Evolutionary conservation across 2,797 vertebrate genomes (phyloP).

Genomic region (Pyrocephalus nanus): DNA sequence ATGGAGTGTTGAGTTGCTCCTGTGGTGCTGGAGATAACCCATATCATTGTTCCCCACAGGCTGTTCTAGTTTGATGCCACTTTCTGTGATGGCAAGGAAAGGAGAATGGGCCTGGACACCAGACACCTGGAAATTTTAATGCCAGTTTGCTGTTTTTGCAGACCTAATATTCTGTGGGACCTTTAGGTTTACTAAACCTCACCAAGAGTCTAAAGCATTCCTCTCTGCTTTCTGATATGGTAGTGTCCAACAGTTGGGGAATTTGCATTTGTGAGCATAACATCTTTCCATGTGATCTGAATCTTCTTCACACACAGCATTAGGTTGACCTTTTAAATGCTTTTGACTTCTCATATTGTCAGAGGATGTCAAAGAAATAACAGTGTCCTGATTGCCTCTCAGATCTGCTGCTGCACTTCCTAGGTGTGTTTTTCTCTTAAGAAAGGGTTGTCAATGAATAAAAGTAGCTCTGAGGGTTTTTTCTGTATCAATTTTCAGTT

Average conservation of each 20-base stretch:
- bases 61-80: not conserved
- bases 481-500: not conserved
- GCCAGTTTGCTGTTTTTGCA: not conserved
- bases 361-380: not conserved
- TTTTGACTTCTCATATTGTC: not conserved
- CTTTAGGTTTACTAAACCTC: not conserved
- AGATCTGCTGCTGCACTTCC: not conserved
- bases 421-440: not conserved
- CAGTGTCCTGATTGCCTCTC: not conserved
- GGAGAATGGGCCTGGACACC: not conserved
- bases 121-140: not conserved
- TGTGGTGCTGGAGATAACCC: not conserved
- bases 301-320: not conserved
- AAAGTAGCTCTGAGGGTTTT: not conserved
- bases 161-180: not conserved
- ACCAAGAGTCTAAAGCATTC: not conserved
- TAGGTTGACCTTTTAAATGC: not conserved
- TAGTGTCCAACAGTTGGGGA: not conserved
- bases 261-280: not conserved
- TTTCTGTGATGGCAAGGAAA: not conserved
- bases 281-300: rapidly evolving
- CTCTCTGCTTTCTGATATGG: not conserved
- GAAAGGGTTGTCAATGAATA: not conserved
- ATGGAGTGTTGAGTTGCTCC: not conserved
- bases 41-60: rapidly evolving